Base-by-base conservation (phyloP, 35 echinoderm and acorn worm species). In the Strongylocentrotus purpuratus region DNA sequence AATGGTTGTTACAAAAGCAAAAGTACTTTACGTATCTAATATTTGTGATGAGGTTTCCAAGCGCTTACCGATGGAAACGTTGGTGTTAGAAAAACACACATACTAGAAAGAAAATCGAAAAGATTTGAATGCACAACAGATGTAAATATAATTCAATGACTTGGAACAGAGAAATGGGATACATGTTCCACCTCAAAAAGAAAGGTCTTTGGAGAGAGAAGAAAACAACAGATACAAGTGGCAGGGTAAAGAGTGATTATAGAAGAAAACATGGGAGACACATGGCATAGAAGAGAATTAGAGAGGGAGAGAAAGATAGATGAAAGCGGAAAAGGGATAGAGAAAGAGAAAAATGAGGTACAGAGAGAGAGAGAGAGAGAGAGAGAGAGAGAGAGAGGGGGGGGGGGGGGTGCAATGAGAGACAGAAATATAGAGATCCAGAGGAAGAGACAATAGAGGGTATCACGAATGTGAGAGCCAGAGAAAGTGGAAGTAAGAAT, bases 1-100 rank as follows among this genome's bases (percentile, higher is more conserved):
- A 78, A 78, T 78, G 22, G 65, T 78, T 25, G 65, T n/a, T 78
- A 78, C 65, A 78, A 78, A 78, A 78, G 65, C 65, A 78, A 78
- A 78, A 78, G 65, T 78, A 78, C 65, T 28, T 78, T 0, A 28
- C 7, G 48, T n/a, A n/a, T 78, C 65, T 78, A 78, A 78, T 18
- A 78, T 78, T n/a, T n/a, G 65, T 78, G 25, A 78, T 78, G 65
- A 28, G 20, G 15, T 55, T 8, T 55, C 9, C 50, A 55, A 55
- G 50, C 15, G 50, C 50, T 55, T 55, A 2, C 15, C 50, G 10
- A 55, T 55, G 50, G 50, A 55, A 55, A 55, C 50, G 50, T 55
- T 55, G 7, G 15, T 52, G 48, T 52, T 13, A 52, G 8, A 52
- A 52, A 52, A 52, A 52, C 15, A 55, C 50, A 55, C 5, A 11